Evolutionary conservation across 2,888 invertebrate genomes (phyloP), one percentile per base, ranked within the genome.

Genomic region (Drosophila melanocephala): DNA sequence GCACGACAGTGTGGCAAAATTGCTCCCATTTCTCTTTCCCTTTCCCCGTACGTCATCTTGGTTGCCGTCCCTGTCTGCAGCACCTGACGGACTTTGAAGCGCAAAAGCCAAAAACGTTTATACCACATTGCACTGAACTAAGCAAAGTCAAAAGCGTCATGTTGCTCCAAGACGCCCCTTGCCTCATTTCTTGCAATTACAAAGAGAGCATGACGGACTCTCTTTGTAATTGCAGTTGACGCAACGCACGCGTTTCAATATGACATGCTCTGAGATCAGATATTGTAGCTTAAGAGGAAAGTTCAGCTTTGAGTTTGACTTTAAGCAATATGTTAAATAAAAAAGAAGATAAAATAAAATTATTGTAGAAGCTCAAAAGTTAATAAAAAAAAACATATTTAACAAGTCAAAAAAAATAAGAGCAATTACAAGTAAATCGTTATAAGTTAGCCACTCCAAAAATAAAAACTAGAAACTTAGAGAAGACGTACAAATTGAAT

Each of bases 41-140:
- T 28, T 39, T 19, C 5, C 3, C 30, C 35, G 9, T 16, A 16
- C 56, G 44, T 44, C 37, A 44, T 59, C 51, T 61, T 77, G 53
- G 63, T 59, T 52, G 37, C 37, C 35, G 28, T 5, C 33, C 5
- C 16, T 30, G 26, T 52, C 28, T 55, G 33, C 47, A 19, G 44
- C 56, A 69, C 58, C 50, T 60, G 50, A 30, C 33, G 35, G 33
- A 42, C 37, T 10, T 33, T n/a, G 57, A 72, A 79, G 84, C 62
- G 62, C 77, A 77, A 72, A 79, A 74, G 86, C 75, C 77, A 86
- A 86, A 79, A 77, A 75, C 26, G 72, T 81, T 84, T 73, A 81
- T 70, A 73, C 73, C 75, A 75, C 83, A 80, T 74, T 74, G 80
- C 80, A 64, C 80, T 52, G 51, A 73, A 74, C 78, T 84, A 74